Evolutionary conservation across 2,888 invertebrate species (phyloP), one percentile per base, ranked within the genome.

Genomic region (Lasiommata megera): DNA sequence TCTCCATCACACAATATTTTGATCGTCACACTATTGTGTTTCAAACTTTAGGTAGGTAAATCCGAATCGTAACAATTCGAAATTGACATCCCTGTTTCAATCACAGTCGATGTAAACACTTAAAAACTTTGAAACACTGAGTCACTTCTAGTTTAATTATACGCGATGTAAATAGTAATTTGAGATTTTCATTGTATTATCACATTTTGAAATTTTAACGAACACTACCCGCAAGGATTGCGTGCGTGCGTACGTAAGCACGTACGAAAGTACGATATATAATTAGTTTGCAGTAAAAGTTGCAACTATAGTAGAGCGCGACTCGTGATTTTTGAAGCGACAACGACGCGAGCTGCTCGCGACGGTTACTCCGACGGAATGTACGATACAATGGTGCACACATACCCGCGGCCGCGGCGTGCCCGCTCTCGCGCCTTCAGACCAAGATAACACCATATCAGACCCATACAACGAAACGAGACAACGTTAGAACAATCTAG

Each of bases 41-140:
- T 76, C 68, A 74, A 72, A 61, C 70, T 59, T 68, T 67, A 62
- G 62, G 23, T 67, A 62, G 62, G 23, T 23, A 23, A 23, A 66
- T 73, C 70, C 67, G 67, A 70, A 70, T 64, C 65, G 66, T 61
- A 69, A 65, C 67, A 23, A 14, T 69, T 69, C 65, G 70, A 66
- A 72, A 67, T 68, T 69, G 73, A 77, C 81, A 85, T 80, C 81
- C 76, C 80, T 72, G 70, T 72, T 71, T 72, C 70, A 70, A 77
- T 76, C 82, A 84, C 81, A 78, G 69, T 70, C 72, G 66, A 68
- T 67, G 72, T 74, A 76, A 80, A 81, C 82, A 83, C 80, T 77
- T 76, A 71, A 75, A 77, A 78, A 75, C 77, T 77, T 65, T 61
- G 68, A 74, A 80, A 76, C 86, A 88, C 85, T 84, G 80, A 82